Evolutionary conservation across 64 coral and sea anemone genomes (phyloP), one percentile per base, ranked within the genome.

Genomic region (Hydrozoanthus tunicans): DNA sequence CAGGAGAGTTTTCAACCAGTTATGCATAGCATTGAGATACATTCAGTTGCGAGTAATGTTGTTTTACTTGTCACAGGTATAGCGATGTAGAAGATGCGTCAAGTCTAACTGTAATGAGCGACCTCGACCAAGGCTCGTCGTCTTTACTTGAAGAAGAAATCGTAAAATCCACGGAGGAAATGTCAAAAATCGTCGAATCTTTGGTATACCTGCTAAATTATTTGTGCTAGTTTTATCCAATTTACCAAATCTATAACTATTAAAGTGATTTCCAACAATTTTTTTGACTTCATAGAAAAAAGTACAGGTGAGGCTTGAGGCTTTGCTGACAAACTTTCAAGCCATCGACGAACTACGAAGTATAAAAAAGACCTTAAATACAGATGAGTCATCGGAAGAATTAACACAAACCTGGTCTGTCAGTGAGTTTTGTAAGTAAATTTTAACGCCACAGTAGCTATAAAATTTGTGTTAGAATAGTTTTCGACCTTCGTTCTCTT

Each of bases 341-440:
- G 94, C 92, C 4, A 78, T 92, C 7, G 60, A 78, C 74, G 91
- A 93, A 79, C 94, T 99, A 2, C 70, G 80, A 63, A 53, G 74
- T 43, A 65, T 96, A 32, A 95, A 96, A 84, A 86, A 85, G 17
- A 74, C 64, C n/a, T 27, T 85, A 9, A 56, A 53, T 20, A 26
- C 59, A 54, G 74, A 67, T 6, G 64, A 58, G 62, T 63, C 64
- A 56, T 52, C 54, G 69, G 77, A 94, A 68, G 68, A 5, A 6
- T 58, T 94, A 15, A 92, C 91, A 91, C 80, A 90, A 12, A 99
- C 97, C 12, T 99, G 97, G 97, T 59, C 94, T 14, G 62, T 92
- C n/a, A 53, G 91, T 9, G 70, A 96, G 15, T 99, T 92, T 74
- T 89, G 97, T 99, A 79, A 99, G 97, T 99, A 78, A 61, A 17